These are phyloP conservation scores for Acleris literana DNA, from an alignment of 2,888 invertebrate species.

Conservation along the genomic window DNA sequence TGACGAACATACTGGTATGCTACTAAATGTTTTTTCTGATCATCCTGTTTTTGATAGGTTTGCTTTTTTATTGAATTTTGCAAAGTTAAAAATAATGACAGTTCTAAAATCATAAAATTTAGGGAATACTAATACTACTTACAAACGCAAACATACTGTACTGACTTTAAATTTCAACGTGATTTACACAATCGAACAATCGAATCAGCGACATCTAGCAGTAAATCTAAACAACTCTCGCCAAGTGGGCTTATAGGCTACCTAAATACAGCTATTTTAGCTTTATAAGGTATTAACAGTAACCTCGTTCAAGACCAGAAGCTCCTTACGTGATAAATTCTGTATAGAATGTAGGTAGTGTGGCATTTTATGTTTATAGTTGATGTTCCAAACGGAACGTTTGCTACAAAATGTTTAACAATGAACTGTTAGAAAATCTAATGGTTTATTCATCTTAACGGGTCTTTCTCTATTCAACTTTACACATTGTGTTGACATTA, in stretches of 20 bases:
- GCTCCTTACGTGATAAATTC: background rate
- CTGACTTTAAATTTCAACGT: no score
- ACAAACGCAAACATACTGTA: no score
- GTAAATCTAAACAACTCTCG: no score
- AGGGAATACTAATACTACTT: no score
- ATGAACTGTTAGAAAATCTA: slow-evolving; percentile 7
- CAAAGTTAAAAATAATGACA: no score
- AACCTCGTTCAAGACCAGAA: background rate
- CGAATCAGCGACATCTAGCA: no score
- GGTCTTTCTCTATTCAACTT: slow-evolving; percentile 11
- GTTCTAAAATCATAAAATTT: no score
- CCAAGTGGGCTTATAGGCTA: background rate
- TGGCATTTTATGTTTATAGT: background rate
- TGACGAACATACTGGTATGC: no score
- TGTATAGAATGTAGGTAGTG: background rate
- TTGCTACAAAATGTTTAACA: slow-evolving; percentile 24
- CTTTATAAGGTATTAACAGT: slow-evolving; percentile 10
- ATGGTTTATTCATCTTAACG: slow-evolving; percentile 26
- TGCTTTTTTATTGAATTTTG: no score
- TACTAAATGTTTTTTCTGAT: no score
- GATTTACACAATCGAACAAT: no score
- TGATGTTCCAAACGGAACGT: slow-evolving; percentile 2
- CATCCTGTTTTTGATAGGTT: no score
- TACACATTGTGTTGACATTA: background rate
- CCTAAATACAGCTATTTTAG: background rate